phyloP scores from a whole-genome alignment of 2,797 vertebrate species.

The Pipistrellus pygmaeus region DNA sequence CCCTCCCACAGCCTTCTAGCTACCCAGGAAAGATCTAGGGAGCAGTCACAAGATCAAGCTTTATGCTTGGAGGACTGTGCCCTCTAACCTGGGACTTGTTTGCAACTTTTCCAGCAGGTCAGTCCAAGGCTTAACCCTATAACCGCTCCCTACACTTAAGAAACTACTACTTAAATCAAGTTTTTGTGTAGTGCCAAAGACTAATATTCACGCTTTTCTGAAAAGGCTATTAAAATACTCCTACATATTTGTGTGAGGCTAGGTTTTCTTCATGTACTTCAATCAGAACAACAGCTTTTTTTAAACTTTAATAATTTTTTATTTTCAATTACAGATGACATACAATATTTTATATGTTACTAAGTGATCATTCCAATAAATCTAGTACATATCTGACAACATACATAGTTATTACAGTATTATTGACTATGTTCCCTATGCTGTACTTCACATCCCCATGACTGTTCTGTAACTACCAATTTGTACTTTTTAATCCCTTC shows the following conservation, averaged over 20 bases:
- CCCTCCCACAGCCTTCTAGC: no score
- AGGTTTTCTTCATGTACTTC: constrained; percentile 22
- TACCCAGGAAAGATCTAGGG: no score
- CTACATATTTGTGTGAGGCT: not conserved
- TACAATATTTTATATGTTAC: not conserved
- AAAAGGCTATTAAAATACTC: constrained; percentile 52
- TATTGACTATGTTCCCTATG: not conserved
- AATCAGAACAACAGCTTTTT: not conserved
- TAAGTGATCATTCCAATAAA: not conserved
- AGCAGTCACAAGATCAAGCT: no score
- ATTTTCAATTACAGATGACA: not conserved
- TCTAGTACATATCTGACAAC: not conserved
- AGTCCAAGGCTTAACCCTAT: no score
- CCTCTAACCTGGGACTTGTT: no score
- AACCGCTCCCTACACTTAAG: not conserved
- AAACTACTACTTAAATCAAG: not conserved
- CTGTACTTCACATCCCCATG: not conserved
- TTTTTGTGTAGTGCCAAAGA: constrained; percentile 22
- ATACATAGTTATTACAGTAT: no score
- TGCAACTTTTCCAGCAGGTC: no score
- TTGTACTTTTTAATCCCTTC: not conserved
- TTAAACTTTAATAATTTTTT: not conserved
- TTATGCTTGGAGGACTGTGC: no score
- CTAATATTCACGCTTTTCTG: not conserved
- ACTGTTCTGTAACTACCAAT: not conserved